These are phyloP conservation scores for Gallirallus australis DNA, from an alignment of 2,797 vertebrate species.

Conservation along the genomic window DNA sequence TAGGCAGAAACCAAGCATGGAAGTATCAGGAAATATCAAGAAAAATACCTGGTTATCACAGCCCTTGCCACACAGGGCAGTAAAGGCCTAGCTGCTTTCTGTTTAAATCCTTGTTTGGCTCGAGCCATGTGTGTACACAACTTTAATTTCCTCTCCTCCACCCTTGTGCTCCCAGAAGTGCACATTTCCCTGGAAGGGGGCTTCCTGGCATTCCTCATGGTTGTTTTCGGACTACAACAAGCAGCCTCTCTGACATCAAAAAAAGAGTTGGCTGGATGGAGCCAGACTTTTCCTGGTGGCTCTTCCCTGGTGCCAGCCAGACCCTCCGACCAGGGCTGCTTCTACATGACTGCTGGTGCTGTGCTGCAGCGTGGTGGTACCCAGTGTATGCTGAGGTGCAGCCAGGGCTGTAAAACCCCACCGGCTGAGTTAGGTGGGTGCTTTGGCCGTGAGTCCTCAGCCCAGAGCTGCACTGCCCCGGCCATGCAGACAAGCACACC, in stretches of 20 bases:
- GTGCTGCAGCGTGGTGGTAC: fast-evolving
- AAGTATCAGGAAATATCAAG: neutral
- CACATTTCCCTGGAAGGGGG: neutral
- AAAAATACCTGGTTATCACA: neutral
- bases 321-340: neutral
- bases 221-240: neutral
- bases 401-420: neutral
- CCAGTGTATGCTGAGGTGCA: neutral
- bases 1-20: neutral
- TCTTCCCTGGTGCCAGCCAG: neutral
- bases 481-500: neutral
- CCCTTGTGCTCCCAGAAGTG: neutral
- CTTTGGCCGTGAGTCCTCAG: neutral
- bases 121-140: neutral
- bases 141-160: slow-evolving; percentile 6
- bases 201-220: neutral
- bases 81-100: neutral
- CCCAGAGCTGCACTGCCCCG: neutral
- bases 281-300: neutral
- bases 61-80: neutral
- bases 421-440: neutral
- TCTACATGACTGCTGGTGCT: fast-evolving
- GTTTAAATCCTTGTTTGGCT: slow-evolving; percentile 1
- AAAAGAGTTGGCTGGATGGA: neutral
- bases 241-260: neutral